These are phyloP conservation scores for Chaetogeoica ovagalla DNA, from an alignment of 2,888 invertebrate genomes.

Conservation along the genomic window DNA sequence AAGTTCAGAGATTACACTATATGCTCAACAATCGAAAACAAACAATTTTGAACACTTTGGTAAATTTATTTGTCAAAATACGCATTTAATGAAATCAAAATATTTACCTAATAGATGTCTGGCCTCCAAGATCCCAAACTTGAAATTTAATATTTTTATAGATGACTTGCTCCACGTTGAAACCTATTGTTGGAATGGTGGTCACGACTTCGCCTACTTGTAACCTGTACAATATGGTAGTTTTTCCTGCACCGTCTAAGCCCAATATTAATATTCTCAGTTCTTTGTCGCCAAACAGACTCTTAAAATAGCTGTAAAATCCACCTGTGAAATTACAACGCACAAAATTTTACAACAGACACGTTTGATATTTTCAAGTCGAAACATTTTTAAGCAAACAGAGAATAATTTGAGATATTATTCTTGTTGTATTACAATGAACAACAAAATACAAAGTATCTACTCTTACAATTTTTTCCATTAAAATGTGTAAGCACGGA, in stretches of 20 bases:
- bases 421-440: too few species aligned
- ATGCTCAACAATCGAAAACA: too few species aligned
- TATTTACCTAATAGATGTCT: slow-evolving; percentile 94
- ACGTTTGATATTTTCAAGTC: neutral
- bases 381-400: neutral
- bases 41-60: neutral
- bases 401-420: too few species aligned
- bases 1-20: too few species aligned
- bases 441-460: too few species aligned
- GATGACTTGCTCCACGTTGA: slow-evolving; percentile 98
- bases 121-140: slow-evolving; percentile 98
- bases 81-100: neutral
- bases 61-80: neutral
- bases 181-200: slow-evolving; percentile 97
- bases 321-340: slow-evolving; percentile 70
- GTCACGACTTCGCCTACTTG: slow-evolving; percentile 99
- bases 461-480: too few species aligned
- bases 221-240: slow-evolving; percentile 85
- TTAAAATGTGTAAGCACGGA: too few species aligned
- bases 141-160: slow-evolving; percentile 99
- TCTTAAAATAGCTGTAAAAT: slow-evolving; percentile 93
- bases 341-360: neutral
- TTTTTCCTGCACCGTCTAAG: slow-evolving; percentile 98
- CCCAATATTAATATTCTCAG: slow-evolving; percentile 98
- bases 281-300: slow-evolving; percentile 92